Evolutionary conservation across 2,888 invertebrate species (phyloP), one percentile per base, ranked within the genome.

Genomic region (Ophion ellenae): DNA sequence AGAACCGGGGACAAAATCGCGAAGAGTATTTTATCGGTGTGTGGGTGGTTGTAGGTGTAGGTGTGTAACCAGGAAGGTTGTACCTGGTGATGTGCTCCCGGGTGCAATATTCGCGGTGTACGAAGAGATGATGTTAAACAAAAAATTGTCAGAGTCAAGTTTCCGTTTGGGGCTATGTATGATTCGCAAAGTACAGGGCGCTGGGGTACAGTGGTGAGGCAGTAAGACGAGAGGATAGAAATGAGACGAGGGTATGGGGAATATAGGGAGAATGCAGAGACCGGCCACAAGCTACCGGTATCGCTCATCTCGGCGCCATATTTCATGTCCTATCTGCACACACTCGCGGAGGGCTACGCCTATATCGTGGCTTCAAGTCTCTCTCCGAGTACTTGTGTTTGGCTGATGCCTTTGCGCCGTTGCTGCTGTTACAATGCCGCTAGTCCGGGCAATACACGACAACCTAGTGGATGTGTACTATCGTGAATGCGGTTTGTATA

Each of bases 261-360:
- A 53, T 53, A 17, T 53, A 17, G 53, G 47, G 81, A 71, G 75
- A 83, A 81, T 66, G 74, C 66, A 74, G 76, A 36, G 77, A 79
- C 59, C 59, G 75, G 75, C 75, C 87, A 86, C 86, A 85, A 87
- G 89, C 91, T 90, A 91, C 90, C 86, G 90, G 89, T 92, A 92
- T 92, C 91, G 90, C 89, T 91, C 91, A 92, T 92, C 92, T 92
- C 89, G 87, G 89, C 87, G 90, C 91, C 90, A 92, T 92, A 92
- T 92, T 92, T 92, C 92, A 91, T 89, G 89, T 88, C 89, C 91
- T 92, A 92, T 92, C 92, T 91, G 84, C 90, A 90, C 90, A 89
- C 90, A 87, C 88, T 74, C 84, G 53, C 53, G 53, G 14, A 70
- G 84, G 77, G 88, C 90, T 90, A 90, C 91, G 91, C 91, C 91